Evolutionary conservation across 1,140 invertebrate genomes (phyloP), one percentile per base, ranked within the genome.

Genomic region (Periplaneta americana): DNA sequence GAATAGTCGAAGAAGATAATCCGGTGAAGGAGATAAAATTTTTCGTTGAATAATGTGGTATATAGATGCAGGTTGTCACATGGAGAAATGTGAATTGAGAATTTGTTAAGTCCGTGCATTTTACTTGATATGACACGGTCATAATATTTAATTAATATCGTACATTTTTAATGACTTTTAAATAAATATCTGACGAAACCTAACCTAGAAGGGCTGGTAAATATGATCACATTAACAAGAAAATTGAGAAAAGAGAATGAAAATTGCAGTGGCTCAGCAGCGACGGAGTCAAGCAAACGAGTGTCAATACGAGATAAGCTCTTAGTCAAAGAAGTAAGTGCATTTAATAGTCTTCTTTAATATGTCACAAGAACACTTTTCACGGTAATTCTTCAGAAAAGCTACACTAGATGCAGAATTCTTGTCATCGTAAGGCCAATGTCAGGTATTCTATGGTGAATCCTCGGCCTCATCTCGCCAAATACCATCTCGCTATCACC

Each of bases 291-390:
- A 2, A 5, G 39, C 11, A 93, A 91, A 88, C 89, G 96, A 84
- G 92, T 95, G 83, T 96, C 95, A 22, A 91, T 97, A 76, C 91
- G 96, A 84, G 96, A 98, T 87, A 95, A 94, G 87, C 89, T 98
- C 34, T 88, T 98, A 74, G 91, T 96, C 8, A 96, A 96, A 91
- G 96, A 96, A 89, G 93, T 93, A 88, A 84, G 82, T 83, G 57
- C n/a, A 36, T 81, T 83, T 78, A 75, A 34, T 34, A 83, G 75
- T 79, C n/a, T n/a, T n/a, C n/a, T n/a, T n/a, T n/a, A n/a, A n/a
- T n/a, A n/a, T n/a, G n/a, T n/a, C n/a, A n/a, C n/a, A n/a, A n/a
- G n/a, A n/a, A n/a, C n/a, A n/a, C n/a, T n/a, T n/a, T n/a, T n/a
- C n/a, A n/a, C n/a, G n/a, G n/a, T n/a, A n/a, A n/a, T n/a, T n/a